Evolutionary conservation across 2,888 invertebrate species (phyloP).

Genomic region (Herminia tarsipennalis): DNA sequence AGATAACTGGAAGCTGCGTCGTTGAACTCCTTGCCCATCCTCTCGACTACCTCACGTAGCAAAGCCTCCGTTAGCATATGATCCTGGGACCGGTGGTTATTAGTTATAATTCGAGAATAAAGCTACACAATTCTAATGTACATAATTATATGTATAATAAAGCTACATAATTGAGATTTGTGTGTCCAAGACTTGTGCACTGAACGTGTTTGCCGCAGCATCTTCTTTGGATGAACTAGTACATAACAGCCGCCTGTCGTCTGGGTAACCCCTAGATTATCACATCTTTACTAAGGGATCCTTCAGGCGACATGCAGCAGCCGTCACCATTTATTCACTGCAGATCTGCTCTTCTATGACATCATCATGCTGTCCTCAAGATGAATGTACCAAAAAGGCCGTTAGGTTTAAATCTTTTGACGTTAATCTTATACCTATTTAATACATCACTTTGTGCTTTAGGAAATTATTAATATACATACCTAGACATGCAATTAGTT

Average conservation of each 20-base stretch:
- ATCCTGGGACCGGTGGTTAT: constrained; percentile 69
- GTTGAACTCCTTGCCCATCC: constrained; percentile 91
- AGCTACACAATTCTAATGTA: too few species aligned
- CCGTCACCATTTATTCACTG: neutral
- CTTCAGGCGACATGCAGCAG: constrained; percentile 10
- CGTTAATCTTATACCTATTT: neutral
- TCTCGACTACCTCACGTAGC: constrained; percentile 91
- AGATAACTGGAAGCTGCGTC: constrained; percentile 88
- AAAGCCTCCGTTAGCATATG: constrained; percentile 89
- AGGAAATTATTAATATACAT: neutral
- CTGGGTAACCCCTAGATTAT: constrained; percentile 12
- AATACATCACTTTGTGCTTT: too few species aligned
- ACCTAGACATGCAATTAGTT: neutral
- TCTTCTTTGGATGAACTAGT: neutral
- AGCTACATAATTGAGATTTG: too few species aligned
- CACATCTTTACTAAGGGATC: constrained; percentile 7
- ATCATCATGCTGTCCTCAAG: neutral
- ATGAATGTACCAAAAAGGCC: neutral
- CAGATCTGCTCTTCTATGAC: neutral
- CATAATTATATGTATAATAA: too few species aligned
- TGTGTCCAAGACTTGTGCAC: neutral
- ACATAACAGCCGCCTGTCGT: constrained; percentile 14
- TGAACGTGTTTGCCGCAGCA: neutral
- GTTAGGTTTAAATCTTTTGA: neutral
- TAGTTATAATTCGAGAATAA: neutral